Percentiles rank a stretch among this genome's conserved stretches.
Evolutionary conservation across 2,888 invertebrate species (phyloP).

Genomic region (Brachypalpus laphriformis): DNA sequence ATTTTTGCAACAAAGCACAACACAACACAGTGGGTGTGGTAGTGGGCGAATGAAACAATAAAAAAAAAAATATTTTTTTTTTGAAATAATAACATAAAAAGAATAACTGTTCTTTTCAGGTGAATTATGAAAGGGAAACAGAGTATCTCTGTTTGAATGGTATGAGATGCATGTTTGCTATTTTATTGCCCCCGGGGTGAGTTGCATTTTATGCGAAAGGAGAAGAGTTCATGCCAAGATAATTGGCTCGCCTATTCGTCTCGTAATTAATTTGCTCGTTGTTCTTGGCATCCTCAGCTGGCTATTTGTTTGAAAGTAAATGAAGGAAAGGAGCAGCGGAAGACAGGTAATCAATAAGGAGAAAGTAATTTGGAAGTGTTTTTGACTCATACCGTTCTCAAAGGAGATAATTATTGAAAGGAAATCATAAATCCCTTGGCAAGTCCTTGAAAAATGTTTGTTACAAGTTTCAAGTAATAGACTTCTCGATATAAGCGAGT

Average conservation of each 20-base stretch:
- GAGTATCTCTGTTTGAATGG: not conserved
- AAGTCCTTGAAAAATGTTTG: no score
- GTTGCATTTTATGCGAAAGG: slow-evolving; percentile 36
- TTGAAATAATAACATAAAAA: slow-evolving; percentile 34
- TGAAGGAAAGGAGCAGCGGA: not conserved
- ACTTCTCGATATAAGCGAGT: no score
- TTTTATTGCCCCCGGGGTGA: slow-evolving; percentile 12
- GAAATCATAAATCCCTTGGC: no score
- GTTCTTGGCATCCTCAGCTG: slow-evolving; percentile 19
- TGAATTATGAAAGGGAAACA: slow-evolving; percentile 32
- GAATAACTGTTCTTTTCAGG: slow-evolving; percentile 45
- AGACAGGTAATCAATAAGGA: not conserved
- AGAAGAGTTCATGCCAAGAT: slow-evolving; percentile 16
- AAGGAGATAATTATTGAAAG: no score
- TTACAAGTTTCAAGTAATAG: no score
- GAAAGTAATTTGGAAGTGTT: not conserved
- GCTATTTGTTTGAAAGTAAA: slow-evolving; percentile 3
- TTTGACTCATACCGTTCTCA: not conserved
- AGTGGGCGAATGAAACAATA: slow-evolving; percentile 8
- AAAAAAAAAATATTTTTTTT: slow-evolving; percentile 33
- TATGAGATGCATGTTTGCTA: slow-evolving; percentile 10
- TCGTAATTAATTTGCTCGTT: slow-evolving; percentile 51
- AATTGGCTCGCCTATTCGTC: slow-evolving; percentile 44
- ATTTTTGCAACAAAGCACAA: no score
- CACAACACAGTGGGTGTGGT: slow-evolving; percentile 13